Base-by-base conservation (phyloP, 2,113 vertebrate species). In the Melierax canorus region DNA sequence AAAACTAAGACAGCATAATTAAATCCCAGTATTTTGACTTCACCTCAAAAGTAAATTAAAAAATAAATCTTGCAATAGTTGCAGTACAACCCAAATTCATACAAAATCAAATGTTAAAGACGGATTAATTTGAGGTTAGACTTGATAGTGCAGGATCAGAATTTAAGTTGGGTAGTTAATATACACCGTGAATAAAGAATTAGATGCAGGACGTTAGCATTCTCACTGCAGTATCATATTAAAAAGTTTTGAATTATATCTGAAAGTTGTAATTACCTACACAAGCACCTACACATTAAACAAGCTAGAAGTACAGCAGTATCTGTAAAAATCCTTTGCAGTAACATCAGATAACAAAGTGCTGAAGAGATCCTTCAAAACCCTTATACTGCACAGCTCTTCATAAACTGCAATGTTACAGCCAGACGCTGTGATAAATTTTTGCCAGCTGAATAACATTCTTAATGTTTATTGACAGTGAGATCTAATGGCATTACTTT, bases 381-480 rank as follows among this genome's bases (percentile, higher is more conserved):
- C 19, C 29, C 43, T 55, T 24, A 10, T 51, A 64, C 34, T 56
- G 20, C 15, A 60, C 29, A 85, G 63, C 21, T 84, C 58, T 76
- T 73, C 48, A 85, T 29, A 15, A 63, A 59, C 22, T 56, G 45
- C 45, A 73, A 4, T 10, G 19, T 60, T 60, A 41, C 0, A 79
- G 41, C 6, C 14, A 14, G 34, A 68, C 38, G 55, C 11, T 18
- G 6, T 6, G 38, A 27, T 62, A 20, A 20, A 7, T 14, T 86
- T 88, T 36, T 93, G 53, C 15, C 39, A 86, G 38, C 9, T 83
- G n/a, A 89, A 10, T 67, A 86, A 58, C 10, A 22, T 46, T 53
- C 14, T 29, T 11, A 1, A 23, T 30, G 24, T 50, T 55, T 55
- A 69, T 2, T 60, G 29, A 6, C 62, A 75, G 12, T 0, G 0